These are phyloP conservation scores for Parapristionchus giblindavisi DNA, from an alignment of 2,888 invertebrate species.

Conservation along the genomic window DNA sequence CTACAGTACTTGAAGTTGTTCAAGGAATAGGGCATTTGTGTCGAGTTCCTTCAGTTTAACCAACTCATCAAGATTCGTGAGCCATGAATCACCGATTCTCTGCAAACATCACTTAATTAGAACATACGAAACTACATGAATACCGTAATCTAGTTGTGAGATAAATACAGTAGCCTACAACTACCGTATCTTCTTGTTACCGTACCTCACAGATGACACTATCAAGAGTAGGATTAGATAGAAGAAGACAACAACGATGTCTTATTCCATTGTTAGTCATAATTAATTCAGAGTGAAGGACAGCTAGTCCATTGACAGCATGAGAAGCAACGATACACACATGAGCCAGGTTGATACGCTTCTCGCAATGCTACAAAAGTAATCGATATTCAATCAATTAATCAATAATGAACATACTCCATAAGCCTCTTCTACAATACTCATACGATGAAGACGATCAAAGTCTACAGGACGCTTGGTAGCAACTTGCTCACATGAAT, in stretches of 20 bases:
- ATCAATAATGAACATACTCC: conserved; percentile 8
- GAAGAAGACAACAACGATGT: conserved; percentile 93
- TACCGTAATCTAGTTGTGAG: no score
- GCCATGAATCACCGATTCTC: conserved; percentile 97
- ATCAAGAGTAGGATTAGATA: conserved; percentile 94
- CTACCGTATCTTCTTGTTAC: neutral
- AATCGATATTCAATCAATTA: conserved; percentile 66
- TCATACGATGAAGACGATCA: conserved; percentile 77
- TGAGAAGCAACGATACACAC: conserved; percentile 88
- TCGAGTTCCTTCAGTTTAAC: conserved; percentile 84
- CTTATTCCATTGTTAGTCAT: conserved; percentile 96
- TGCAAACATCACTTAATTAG: conserved; percentile 65
- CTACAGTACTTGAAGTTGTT: conserved; percentile 89
- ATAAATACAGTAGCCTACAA: no score
- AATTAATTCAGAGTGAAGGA: conserved; percentile 95
- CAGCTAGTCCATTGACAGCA: conserved; percentile 90
- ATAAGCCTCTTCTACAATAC: conserved; percentile 68
- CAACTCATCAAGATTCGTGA: conserved; percentile 87
- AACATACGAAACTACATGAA: no score
- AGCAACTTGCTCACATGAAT: conserved; percentile 72
- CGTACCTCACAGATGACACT: conserved; percentile 87
- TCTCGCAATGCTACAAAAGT: conserved; percentile 77
- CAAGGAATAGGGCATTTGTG: conserved; percentile 87
- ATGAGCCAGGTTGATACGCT: conserved; percentile 97
- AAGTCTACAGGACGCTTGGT: conserved; percentile 84